Conservation (phyloP, 2,797 vertebrate genomes). For the Micropoecilia bifurca region DNA sequence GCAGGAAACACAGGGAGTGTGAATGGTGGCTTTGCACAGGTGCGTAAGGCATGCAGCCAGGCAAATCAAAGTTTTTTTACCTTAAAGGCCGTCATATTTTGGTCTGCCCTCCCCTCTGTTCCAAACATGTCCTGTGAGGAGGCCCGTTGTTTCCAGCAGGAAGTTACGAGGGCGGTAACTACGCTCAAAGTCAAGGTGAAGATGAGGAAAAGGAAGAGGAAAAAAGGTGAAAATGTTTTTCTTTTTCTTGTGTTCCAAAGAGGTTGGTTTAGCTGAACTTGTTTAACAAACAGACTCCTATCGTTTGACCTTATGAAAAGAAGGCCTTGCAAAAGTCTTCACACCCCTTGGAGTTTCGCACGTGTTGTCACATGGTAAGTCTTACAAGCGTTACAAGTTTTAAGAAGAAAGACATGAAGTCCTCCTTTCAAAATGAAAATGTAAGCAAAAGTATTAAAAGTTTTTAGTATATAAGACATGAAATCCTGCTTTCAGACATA, state of each 20-base stretch:
- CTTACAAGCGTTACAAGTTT: background rate
- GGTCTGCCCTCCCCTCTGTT: background rate
- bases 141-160: background rate
- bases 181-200: background rate
- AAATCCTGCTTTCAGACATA: too few species aligned
- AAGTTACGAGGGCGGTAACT: background rate
- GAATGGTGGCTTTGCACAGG: conserved; percentile 70
- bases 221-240: background rate
- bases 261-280: background rate
- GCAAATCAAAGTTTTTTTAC: conserved; percentile 26
- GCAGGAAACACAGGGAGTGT: conserved; percentile 68
- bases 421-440: too few species aligned
- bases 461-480: too few species aligned
- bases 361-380: background rate
- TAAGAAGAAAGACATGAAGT: too few species aligned
- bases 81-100: background rate
- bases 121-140: background rate
- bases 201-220: background rate
- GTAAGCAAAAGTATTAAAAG: too few species aligned
- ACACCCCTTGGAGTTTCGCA: background rate
- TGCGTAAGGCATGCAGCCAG: conserved; percentile 50
- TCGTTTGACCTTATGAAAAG: background rate
- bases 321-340: background rate
- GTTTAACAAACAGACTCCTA: background rate
- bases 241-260: background rate